Base-by-base conservation (phyloP, 2,888 invertebrate species). In the Hipparchia semele region DNA sequence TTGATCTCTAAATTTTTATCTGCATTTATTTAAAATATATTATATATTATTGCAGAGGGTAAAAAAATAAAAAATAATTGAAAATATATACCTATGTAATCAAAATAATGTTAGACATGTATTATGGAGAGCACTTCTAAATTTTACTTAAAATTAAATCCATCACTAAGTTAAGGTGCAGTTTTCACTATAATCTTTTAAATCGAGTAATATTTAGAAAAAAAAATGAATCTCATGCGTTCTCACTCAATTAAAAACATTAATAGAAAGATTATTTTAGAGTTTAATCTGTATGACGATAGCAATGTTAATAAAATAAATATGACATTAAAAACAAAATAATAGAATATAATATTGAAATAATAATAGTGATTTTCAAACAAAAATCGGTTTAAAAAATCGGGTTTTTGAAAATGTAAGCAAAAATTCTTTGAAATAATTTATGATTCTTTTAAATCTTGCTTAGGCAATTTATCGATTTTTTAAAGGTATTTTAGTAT, bases 1-100 rank as follows among this genome's bases (percentile, higher is more conserved):
- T 86, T 90, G 92, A 92, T 92, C 91, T 92, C 92, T 83, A 89
- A 91, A 90, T 88, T 88, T 56, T 74, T 69, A 65, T 71, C 87
- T 88, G 90, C 90, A 91, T 92, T 92, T 92, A 90, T 88, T 89
- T 87, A 70, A 68, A 65, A 62, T 58, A 62, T 49, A 23, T 23
- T 8, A 39, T 53, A 70, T 10, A 70, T 65, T 70, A 71, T 71
- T 73, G 71, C 74, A 71, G 62, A 68, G 56, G 70, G 65, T 46
- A 68, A 73, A 64, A 72, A 68, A 60, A 69, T 45, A 64, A 53
- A 70, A 71, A 71, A 70, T 33, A 59, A 65, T 13, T 13, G 46
- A 81, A 74, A 84, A 86, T 80, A 87, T 85, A 39, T 39, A 87
- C 88, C 89, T 88, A 84, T 86, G 70, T 81, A 80, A 87, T 85